Evolutionary conservation across 2,797 vertebrate genomes (phyloP), one percentile per base, ranked within the genome.

Genomic region (Jordanella pulchra): DNA sequence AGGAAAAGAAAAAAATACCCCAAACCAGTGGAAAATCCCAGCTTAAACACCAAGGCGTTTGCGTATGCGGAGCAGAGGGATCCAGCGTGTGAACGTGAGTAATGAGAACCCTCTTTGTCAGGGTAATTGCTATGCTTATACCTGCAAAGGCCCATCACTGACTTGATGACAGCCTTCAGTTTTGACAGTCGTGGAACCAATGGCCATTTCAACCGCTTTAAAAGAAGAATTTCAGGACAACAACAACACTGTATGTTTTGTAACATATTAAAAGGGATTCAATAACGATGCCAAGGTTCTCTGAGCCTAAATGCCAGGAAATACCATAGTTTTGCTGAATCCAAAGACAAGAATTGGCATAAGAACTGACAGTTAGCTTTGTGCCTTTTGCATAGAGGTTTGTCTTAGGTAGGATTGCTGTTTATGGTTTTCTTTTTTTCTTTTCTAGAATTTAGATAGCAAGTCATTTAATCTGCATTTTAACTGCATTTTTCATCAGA

Each of bases 81-180:
- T 58, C 45, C 58, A 71, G 42, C 73, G 48, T 77, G 47, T 35
- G 13, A 75, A 53, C 35, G 63, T 56, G 63, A 73, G 76, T 83
- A 91, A 88, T 89, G 84, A 87, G 81, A 89, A 84, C 75, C 65
- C 77, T 83, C 79, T 72, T 77, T 66, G 79, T 87, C 48, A 14
- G 73, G 72, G 63, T 91, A 92, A 93, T 92, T 83, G 80, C 86
- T 84, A 58, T 77, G 81, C 75, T 87, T 77, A 65, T 82, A 83
- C 83, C 73, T 82, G 80, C 76, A 84, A 50, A 71, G 84, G 84
- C 80, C 76, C 86, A 76, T 84, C 68, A 72, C 76, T 77, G 83
- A 82, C 71, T 75, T 84, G 88, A 93, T 89, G 83, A 93, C 86
- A 92, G 85, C 66, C 74, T 87, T 90, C 76, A 47, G 75, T 79